Evolutionary conservation across 2,888 invertebrate genomes (phyloP).

Genomic region (Caenorhabditis japonica): DNA sequence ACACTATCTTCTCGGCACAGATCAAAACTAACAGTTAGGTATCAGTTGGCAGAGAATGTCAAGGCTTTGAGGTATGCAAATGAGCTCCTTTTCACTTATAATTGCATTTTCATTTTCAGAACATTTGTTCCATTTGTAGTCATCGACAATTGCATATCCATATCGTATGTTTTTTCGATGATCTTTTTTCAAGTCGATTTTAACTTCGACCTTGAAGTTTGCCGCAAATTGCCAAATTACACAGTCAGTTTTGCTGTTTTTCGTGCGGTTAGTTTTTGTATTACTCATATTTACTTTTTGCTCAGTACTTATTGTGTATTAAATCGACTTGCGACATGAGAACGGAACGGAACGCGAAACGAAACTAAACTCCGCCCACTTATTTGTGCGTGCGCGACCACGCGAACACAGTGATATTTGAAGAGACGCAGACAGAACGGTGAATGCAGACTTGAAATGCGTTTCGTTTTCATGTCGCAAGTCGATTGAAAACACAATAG

Average conservation of each 20-base stretch:
- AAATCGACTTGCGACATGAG: no score
- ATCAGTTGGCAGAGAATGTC: constrained; percentile 51
- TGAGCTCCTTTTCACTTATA: background rate
- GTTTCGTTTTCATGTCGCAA: no score
- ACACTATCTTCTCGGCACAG: constrained; percentile 37
- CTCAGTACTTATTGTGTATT: no score
- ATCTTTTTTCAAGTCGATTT: constrained; percentile 46
- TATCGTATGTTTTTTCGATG: constrained; percentile 46
- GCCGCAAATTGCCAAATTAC: constrained; percentile 28
- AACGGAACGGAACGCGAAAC: no score
- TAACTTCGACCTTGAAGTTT: constrained; percentile 42
- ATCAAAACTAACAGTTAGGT: constrained; percentile 41
- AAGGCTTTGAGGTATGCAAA: constrained; percentile 40
- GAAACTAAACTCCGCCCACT: no score
- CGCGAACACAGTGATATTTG: no score
- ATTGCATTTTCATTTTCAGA: constrained; percentile 20
- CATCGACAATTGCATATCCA: constrained; percentile 52
- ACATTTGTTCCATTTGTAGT: constrained; percentile 55
- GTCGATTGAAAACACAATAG: no score
- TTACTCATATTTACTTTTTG: no score
- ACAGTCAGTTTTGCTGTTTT: constrained; percentile 34
- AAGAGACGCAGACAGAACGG: no score
- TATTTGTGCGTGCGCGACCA: no score
- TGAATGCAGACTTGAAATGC: no score
- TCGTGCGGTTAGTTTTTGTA: constrained; percentile 43